These are phyloP conservation scores for Chaenodraco wilsoni DNA, from an alignment of 2,797 vertebrate genomes.

Conservation along the genomic window DNA sequence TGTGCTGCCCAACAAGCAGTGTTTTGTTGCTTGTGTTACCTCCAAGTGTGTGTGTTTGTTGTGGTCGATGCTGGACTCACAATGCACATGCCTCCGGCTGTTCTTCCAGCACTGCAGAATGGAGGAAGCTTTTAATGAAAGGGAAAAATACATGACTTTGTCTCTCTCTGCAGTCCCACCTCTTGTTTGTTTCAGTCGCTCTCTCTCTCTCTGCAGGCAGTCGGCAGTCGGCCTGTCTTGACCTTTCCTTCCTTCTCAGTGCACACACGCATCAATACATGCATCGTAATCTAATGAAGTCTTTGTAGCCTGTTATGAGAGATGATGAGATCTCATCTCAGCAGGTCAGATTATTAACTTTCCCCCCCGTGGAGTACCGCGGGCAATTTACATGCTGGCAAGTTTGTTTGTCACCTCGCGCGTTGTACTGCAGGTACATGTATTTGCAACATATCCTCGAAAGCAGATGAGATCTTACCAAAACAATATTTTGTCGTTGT, in stretches of 20 bases:
- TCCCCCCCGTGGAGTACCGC: conserved; percentile 34
- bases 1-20: conserved; percentile 45
- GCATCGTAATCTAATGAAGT: conserved; percentile 53
- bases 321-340: conserved; percentile 59
- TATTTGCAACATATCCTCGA: too few species aligned
- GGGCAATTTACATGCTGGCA: conserved; percentile 21
- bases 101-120: conserved; percentile 49
- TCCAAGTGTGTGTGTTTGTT: conserved; percentile 16
- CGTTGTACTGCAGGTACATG: conserved; percentile 1
- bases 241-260: conserved; percentile 24
- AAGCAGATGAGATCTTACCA: too few species aligned
- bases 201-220: conserved; percentile 22
- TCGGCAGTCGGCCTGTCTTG: conserved; percentile 19
- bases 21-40: conserved; percentile 26
- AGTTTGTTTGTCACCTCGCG: conserved; percentile 22
- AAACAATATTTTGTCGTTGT: too few species aligned
- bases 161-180: conserved; percentile 39
- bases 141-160: conserved; percentile 44
- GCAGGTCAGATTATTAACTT: conserved; percentile 63
- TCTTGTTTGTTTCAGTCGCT: conserved; percentile 25
- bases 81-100: conserved; percentile 45
- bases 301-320: conserved; percentile 54
- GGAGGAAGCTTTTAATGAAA: conserved; percentile 55
- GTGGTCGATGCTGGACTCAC: conserved; percentile 37
- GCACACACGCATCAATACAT: conserved; percentile 26